Conservation (phyloP, 2,113 vertebrate species). For the Caloenas nicobarica region DNA sequence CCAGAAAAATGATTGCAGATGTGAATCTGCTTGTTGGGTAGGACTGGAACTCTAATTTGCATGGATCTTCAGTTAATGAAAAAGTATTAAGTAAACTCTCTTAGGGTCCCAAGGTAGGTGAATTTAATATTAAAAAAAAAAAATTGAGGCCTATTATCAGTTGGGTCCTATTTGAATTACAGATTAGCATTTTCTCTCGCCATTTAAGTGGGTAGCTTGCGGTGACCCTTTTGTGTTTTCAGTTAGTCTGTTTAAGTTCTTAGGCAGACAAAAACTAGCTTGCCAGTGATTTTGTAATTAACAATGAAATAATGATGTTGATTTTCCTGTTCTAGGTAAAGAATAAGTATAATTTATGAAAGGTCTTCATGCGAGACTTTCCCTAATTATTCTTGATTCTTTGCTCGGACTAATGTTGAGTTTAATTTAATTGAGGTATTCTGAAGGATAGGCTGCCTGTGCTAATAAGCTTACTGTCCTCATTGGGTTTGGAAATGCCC, state of each 20-base stretch:
- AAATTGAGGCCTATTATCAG: background rate
- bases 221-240: background rate
- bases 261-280: background rate
- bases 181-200: background rate
- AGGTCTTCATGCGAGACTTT: background rate
- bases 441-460: background rate
- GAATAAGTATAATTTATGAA: background rate
- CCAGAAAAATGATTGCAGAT: background rate
- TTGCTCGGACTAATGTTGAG: background rate
- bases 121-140: background rate
- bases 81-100: background rate
- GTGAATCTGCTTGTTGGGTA: background rate
- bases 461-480: background rate
- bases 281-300: background rate
- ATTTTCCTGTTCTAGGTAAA: background rate
- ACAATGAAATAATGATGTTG: background rate
- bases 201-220: background rate
- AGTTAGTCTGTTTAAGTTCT: constrained; percentile 10
- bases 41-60: background rate
- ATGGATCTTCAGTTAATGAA: background rate
- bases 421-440: constrained; percentile 17
- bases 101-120: background rate
- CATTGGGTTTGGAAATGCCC: background rate
- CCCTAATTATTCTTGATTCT: background rate
- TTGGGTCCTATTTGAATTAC: background rate